These are phyloP conservation scores for Syritta pipiens DNA, from an alignment of 2,888 invertebrate genomes.

Conservation along the genomic window DNA sequence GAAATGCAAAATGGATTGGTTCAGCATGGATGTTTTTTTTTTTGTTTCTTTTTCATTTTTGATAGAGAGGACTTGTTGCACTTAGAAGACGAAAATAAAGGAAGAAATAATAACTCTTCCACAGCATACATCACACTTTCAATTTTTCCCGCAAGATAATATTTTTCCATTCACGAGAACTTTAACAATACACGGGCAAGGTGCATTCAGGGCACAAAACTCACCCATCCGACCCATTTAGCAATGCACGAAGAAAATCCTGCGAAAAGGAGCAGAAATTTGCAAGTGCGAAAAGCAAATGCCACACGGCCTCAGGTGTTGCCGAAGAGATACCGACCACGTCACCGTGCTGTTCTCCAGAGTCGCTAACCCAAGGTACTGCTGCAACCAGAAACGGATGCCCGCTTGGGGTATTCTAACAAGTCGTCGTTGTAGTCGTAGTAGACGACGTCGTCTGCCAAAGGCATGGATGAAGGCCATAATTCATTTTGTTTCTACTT, in stretches of 20 bases:
- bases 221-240: not conserved
- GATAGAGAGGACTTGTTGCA: conserved; percentile 48
- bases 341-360: not conserved
- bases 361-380: conserved; percentile 12
- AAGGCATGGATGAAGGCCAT: conserved; percentile 53
- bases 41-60: not conserved
- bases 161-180: conserved; percentile 40
- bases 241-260: conserved; percentile 31
- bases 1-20: no score
- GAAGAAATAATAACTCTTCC: conserved; percentile 41
- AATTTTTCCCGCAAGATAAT: conserved; percentile 42
- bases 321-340: conserved; percentile 31
- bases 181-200: not conserved
- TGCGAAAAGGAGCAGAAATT: conserved; percentile 41
- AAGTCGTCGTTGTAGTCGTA: conserved; percentile 10
- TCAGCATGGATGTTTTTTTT: no score
- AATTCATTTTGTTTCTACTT: conserved; percentile 59
- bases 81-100: conserved; percentile 1
- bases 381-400: conserved; percentile 7
- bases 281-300: conserved; percentile 62
- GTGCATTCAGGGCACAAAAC: not conserved
- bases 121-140: conserved; percentile 47
- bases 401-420: not conserved
- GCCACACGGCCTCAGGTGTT: conserved; percentile 56
- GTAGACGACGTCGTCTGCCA: conserved; percentile 24